Percentiles rank a stretch among this genome's conserved stretches.
phyloP scores from a whole-genome alignment of 2,888 invertebrate genomes.

The Stomorhina lunata region DNA sequence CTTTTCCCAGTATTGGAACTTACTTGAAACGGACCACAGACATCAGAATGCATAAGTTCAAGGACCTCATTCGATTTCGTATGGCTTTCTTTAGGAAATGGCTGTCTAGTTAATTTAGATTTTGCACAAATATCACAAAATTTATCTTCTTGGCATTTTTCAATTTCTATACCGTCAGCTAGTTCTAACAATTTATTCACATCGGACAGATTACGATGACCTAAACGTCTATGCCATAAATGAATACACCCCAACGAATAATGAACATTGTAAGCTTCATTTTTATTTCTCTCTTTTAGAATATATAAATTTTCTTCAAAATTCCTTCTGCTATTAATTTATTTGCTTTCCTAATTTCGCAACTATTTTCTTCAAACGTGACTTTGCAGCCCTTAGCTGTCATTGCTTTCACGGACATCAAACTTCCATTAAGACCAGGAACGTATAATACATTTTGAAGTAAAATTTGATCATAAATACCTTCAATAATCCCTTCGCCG shows the following conservation, averaged over 20 bases:
- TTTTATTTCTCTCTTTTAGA: not conserved
- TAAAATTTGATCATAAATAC: too few relatives aligned
- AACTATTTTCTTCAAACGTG: not conserved
- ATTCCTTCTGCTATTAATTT: not conserved
- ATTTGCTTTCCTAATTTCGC: not conserved
- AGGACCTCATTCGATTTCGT: not conserved
- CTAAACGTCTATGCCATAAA: constrained; percentile 5
- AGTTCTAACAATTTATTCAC: not conserved
- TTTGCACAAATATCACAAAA: constrained; percentile 4
- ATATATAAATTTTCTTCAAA: too few relatives aligned
- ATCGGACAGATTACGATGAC: not conserved
- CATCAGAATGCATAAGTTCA: not conserved
- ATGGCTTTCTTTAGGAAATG: not conserved
- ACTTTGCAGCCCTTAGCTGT: not conserved
- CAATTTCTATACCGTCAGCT: not conserved
- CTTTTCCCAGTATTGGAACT: not conserved
- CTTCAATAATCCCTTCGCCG: not conserved
- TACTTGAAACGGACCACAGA: not conserved
- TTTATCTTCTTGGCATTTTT: not conserved
- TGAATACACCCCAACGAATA: too few relatives aligned
- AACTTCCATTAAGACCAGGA: not conserved
- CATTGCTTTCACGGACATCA: not conserved
- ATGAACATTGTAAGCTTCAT: not conserved
- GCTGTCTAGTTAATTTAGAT: not conserved
- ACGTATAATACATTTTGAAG: too few relatives aligned